These are phyloP conservation scores for Hydra vulgaris DNA, from an alignment of 30 jellyfish, hydroid and myxozoan genomes.

Conservation along the genomic window DNA sequence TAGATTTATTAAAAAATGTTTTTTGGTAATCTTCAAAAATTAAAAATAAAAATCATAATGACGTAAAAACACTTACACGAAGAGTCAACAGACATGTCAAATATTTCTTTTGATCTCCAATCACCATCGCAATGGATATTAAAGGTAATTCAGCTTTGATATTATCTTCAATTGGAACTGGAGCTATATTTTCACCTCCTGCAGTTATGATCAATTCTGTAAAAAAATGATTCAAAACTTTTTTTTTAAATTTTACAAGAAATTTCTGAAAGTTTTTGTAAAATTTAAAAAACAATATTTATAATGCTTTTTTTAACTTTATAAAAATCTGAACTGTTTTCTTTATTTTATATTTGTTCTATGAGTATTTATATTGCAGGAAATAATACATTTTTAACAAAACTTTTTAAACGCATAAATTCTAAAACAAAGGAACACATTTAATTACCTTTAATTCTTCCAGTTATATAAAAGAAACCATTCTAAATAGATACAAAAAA, in stretches of 20 bases:
- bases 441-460: slow-evolving; percentile 82
- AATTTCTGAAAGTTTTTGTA: too few relatives aligned
- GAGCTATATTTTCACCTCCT: slow-evolving; percentile 97
- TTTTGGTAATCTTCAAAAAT: too few relatives aligned
- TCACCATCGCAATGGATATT: slow-evolving; percentile 81
- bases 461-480: slow-evolving; percentile 66
- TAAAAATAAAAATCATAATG: too few relatives aligned
- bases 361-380: too few relatives aligned
- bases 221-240: background rate
- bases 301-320: too few relatives aligned
- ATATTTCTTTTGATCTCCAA: slow-evolving; percentile 86
- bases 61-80: slow-evolving; percentile 44
- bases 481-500: slow-evolving; percentile 24
- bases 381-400: too few relatives aligned
- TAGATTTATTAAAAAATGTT: too few relatives aligned
- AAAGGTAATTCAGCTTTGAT: slow-evolving; percentile 80
- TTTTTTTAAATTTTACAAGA: background rate
- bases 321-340: too few relatives aligned
- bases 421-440: too few relatives aligned
- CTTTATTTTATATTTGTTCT: too few relatives aligned
- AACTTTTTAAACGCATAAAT: too few relatives aligned
- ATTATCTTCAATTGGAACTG: slow-evolving; percentile 90
- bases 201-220: slow-evolving; percentile 89
- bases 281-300: background rate
- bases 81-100: slow-evolving; percentile 66